Conservation (phyloP, 2,888 invertebrate genomes). For the Aromia moschata region DNA sequence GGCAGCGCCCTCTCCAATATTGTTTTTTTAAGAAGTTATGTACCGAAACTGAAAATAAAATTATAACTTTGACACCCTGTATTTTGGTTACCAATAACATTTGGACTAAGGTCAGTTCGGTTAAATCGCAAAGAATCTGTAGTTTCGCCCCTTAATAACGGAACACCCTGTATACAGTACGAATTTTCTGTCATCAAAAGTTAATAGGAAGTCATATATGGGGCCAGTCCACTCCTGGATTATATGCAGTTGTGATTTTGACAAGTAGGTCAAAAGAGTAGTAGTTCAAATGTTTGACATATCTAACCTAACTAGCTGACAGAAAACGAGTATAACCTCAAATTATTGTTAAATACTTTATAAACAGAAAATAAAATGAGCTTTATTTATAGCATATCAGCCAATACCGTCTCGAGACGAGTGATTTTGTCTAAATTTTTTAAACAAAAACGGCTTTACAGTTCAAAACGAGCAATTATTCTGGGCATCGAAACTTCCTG, state of each 20-base stretch:
- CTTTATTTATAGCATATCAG: background rate
- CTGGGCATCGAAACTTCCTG: conserved; percentile 98
- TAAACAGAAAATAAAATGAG: no score
- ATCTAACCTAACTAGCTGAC: background rate
- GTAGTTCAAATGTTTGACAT: background rate
- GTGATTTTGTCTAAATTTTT: background rate
- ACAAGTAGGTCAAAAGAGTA: background rate
- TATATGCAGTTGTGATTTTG: background rate
- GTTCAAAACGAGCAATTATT: conserved; percentile 60
- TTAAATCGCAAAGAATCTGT: no score
- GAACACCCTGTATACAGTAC: no score
- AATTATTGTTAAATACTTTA: background rate
- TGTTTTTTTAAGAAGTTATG: no score
- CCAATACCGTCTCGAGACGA: background rate
- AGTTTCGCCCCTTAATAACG: no score
- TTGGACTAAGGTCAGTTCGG: no score
- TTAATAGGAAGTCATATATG: no score
- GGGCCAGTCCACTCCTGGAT: background rate
- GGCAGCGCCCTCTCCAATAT: no score
- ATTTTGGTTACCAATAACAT: no score
- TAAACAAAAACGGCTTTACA: conserved; percentile 5
- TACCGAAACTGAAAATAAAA: no score
- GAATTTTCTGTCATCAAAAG: no score
- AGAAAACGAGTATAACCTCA: background rate
- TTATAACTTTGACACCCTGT: no score